Evolutionary conservation across 2,113 vertebrate genomes (phyloP).

Genomic region (Semicossyphus pulcher): DNA sequence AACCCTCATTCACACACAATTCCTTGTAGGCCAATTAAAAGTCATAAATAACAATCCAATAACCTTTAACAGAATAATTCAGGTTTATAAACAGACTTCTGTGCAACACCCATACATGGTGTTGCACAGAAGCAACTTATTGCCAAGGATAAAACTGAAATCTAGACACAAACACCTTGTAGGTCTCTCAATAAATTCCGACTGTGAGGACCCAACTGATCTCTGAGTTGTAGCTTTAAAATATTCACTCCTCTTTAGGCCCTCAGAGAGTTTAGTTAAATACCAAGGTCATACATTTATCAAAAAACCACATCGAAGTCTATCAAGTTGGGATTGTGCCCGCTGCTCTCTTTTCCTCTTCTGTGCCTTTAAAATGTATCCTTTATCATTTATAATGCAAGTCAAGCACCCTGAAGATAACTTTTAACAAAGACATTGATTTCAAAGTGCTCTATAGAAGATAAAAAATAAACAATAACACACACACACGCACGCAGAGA

Average conservation of each 20-base stretch:
- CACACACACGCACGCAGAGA: neutral
- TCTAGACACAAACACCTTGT: conserved; percentile 4
- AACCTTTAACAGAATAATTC: neutral
- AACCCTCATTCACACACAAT: too few species aligned
- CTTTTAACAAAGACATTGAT: conserved; percentile 27
- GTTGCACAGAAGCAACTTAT: neutral
- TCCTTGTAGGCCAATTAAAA: too few species aligned
- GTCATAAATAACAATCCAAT: neutral
- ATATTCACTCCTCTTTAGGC: conserved; percentile 29
- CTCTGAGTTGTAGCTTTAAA: conserved; percentile 30
- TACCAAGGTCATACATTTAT: conserved; percentile 55
- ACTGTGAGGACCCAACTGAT: conserved; percentile 3
- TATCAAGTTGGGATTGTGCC: conserved; percentile 34
- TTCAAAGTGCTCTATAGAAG: conserved; percentile 36
- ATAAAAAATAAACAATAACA: conserved; percentile 22
- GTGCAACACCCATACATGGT: too few species aligned
- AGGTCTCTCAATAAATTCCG: conserved; percentile 27
- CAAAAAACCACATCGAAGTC: conserved; percentile 31
- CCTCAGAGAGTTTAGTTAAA: conserved; percentile 33
- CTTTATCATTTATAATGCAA: conserved; percentile 36
- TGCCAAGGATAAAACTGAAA: conserved; percentile 13
- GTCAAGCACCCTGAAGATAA: conserved; percentile 43
- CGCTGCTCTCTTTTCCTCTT: neutral
- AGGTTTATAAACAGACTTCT: neutral
- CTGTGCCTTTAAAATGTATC: conserved; percentile 7